phyloP scores from a whole-genome alignment of 2,888 invertebrate species.

The Callinectes sapidus region DNA sequence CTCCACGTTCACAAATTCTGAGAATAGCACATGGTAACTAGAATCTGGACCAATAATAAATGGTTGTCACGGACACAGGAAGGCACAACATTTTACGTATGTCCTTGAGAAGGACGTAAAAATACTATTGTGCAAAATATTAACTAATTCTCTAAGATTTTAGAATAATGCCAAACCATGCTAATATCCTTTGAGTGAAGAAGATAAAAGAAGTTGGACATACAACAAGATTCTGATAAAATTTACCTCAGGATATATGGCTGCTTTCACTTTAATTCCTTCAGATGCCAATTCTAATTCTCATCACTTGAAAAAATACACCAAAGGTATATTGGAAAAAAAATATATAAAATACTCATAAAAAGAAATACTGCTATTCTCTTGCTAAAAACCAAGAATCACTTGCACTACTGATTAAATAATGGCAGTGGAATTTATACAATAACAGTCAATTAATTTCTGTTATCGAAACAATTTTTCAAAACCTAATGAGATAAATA shows the following conservation, averaged over 20 bases:
- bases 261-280: not conserved
- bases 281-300: not conserved
- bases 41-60: conserved; percentile 50
- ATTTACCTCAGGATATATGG: conserved; percentile 29
- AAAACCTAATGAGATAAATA: conserved; percentile 22
- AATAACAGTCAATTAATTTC: not conserved
- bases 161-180: conserved; percentile 28
- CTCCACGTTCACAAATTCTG: conserved; percentile 19
- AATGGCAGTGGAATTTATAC: conserved; percentile 5
- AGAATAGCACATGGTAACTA: conserved; percentile 34
- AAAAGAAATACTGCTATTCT: not conserved
- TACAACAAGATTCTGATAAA: not conserved
- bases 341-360: not conserved
- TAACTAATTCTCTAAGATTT: conserved; percentile 29
- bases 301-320: not conserved
- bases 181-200: not conserved
- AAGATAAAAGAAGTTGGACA: not conserved
- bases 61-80: conserved; percentile 59
- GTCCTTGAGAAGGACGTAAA: conserved; percentile 44
- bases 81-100: conserved; percentile 67
- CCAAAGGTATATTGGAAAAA: not conserved
- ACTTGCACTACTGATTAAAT: not conserved
- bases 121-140: conserved; percentile 49
- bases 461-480: not conserved
- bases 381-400: conserved; percentile 4